Base-by-base conservation (phyloP, 2,113 vertebrate genomes). In the Phaethornis superciliosus region DNA sequence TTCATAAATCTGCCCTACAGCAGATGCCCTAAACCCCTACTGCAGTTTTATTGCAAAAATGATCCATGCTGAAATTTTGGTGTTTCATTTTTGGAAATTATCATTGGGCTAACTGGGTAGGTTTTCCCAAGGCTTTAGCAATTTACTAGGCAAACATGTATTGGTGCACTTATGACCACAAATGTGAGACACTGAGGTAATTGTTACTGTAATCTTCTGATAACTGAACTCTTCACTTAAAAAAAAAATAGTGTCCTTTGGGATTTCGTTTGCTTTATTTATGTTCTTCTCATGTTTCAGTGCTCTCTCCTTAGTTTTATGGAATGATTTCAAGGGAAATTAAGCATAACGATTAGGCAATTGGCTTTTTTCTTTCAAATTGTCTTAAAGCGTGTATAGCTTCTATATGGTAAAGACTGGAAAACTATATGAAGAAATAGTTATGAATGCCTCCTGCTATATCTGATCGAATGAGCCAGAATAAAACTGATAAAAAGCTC, bases 131-230 rank as follows among this genome's bases (percentile, higher is more conserved):
- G 42, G 28, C 16, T 81, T 78, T 62, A 52, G 52, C 32, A 82
- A 44, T 26, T 70, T 79, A 47, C 6, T 59, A 59, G 30, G 49
- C 21, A 90, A 59, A 64, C 28, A 13, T 23, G 64, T 44, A 81
- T 49, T 1, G 4, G 19, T n/a, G 21, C 1, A 3, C 19, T 65
- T 54, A 44, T 0, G 21, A 69, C 12, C 24, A 18, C 32, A 59
- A 15, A 20, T 40, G 10, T 40, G 37, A 87, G 74, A 20, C 14
- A 16, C 3, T 10, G 15, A 59, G 12, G 24, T 44, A n/a, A 32
- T 65, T 65, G 15, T 46, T 78, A 30, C 22, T 56, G 16, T 46
- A 42, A 24, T 42, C 12, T 16, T 37, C 6, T 55, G 59, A 35
- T 55, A 62, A 62, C 42, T 58, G 20, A 78, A 77, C 27, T 35